Evolutionary conservation across 2,888 invertebrate genomes (phyloP), one percentile per base, ranked within the genome.

Genomic region (Branchipolynoe longqiensis): DNA sequence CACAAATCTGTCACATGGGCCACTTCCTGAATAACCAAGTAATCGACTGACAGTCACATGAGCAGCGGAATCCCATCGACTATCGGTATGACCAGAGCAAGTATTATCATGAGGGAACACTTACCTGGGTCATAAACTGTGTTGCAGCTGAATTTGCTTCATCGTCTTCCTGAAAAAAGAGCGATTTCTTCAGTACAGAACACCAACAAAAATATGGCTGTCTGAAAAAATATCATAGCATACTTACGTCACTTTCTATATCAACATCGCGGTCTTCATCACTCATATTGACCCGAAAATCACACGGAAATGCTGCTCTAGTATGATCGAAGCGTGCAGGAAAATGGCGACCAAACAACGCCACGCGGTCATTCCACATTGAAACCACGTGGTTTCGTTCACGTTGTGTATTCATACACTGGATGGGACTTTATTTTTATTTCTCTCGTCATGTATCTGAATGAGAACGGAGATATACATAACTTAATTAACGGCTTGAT

Each of bases 221-320:
- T 2, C 3, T 62, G 2, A 62, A 31, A 31, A 31, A 1, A 62
- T 4, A 69, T 33, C 0, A 1, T 12, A 36, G n/a, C 38, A 25
- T 38, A 69, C 97, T 96, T 95, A 98, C 98, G 95, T 98, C 98
- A 95, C 98, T 98, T 95, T 98, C 97, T 92, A 97, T 97, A 94
- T 98, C 98, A 94, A 98, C 97, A 94, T 98, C 98, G 92, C 97
- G 95, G 94, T 98, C 98, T 94, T 98, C 98, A 95, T 98, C 98
- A 94, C 98, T 98, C 97, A 98, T 98, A 62, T 89, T 89, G 48
- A 14, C 78, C 41, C 25, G n/a, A n/a, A 33, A 78, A n/a, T 12
- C 40, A 25, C 31, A 18, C n/a, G 31, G 54, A 56, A n/a, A 36
- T 56, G 6, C 31, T 25, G 25, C 31, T 12, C 22, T 73, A 56